Percentiles rank a stretch among this genome's conserved stretches.
Evolutionary conservation across 2,113 vertebrate species (phyloP).

Genomic region (Channa argus): DNA sequence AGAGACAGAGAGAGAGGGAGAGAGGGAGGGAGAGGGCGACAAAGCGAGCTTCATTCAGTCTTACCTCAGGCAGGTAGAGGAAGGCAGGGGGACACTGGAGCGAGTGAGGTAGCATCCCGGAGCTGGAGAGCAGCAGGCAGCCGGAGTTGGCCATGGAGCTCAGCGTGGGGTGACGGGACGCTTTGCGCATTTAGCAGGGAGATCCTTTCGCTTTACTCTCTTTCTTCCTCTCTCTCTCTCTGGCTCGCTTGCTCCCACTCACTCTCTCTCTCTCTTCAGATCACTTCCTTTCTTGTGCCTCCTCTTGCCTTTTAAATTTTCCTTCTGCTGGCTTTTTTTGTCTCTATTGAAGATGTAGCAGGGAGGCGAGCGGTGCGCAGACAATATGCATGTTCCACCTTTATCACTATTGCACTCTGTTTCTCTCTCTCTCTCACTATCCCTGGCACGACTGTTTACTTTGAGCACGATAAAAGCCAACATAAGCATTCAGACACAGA

Average conservation of each 20-base stretch:
- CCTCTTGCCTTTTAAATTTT: constrained; percentile 50
- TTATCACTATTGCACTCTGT: constrained; percentile 60
- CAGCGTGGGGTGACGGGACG: constrained; percentile 87
- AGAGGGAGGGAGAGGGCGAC: background rate
- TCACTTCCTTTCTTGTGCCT: constrained; percentile 49
- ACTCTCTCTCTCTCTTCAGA: constrained; percentile 47
- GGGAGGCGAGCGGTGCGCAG: constrained; percentile 62
- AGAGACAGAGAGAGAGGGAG: constrained; percentile 2
- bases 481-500: constrained; percentile 85
- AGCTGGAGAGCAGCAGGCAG: constrained; percentile 95
- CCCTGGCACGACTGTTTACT: constrained; percentile 83
- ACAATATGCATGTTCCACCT: constrained; percentile 74
- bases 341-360: constrained; percentile 66
- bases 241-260: constrained; percentile 12
- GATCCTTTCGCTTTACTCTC: constrained; percentile 71
- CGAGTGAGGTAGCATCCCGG: constrained; percentile 94
- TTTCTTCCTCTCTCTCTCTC: constrained; percentile 33
- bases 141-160: constrained; percentile 98
- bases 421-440: constrained; percentile 43
- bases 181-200: constrained; percentile 82
- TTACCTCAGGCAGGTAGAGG: constrained; percentile 98
- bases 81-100: constrained; percentile 92
- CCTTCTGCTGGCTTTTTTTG: constrained; percentile 47
- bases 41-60: constrained; percentile 55
- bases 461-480: constrained; percentile 88